Evolutionary conservation across 1,140 invertebrate species (phyloP), one percentile per base, ranked within the genome.

Genomic region (Camponotus vicinus): DNA sequence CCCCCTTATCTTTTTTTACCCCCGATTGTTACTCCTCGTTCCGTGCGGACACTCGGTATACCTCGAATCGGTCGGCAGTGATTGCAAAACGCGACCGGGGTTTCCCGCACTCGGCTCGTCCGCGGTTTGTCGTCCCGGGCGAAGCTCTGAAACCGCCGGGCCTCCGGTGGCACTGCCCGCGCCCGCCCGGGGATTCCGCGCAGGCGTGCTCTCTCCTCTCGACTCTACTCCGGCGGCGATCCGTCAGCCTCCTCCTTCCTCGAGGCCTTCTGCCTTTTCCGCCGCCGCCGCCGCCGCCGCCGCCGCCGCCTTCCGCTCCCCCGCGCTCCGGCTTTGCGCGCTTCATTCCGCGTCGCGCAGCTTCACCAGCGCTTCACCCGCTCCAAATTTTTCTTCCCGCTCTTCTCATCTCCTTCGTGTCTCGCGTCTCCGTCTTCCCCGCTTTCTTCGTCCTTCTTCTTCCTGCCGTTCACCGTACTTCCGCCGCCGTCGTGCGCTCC

Each of bases 131-230:
- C 94, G 94, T 93, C 94, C 94, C 94, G 94, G 94, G 94, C 94
- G 94, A 94, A 95, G 94, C 94, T 95, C 94, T 94, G 93, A 95
- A 94, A 94, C 93, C 93, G 94, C 94, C 94, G 93, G 94, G 94
- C 93, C 89, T 95, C 92, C 93, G 93, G 93, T 94, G 94, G 93
- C 93, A 94, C 94, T 95, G 93, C 93, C 94, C 94, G 94, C 94
- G 93, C 93, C 93, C 93, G 94, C 92, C 93, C 94, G 93, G 93
- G 94, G 90, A 91, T 93, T 94, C 94, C 94, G 94, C 94, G 94
- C 94, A 95, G 92, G 94, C 94, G 94, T 93, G 90, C 91, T 94
- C 92, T 92, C 92, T 91, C 93, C 92, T 92, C 92, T 91, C 93
- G 92, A 85, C 90, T 89, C 85, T 90, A 89, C 91, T 87, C 89